Conservation (phyloP, 2,113 vertebrate species). For the Sclerurus mexicanus region DNA sequence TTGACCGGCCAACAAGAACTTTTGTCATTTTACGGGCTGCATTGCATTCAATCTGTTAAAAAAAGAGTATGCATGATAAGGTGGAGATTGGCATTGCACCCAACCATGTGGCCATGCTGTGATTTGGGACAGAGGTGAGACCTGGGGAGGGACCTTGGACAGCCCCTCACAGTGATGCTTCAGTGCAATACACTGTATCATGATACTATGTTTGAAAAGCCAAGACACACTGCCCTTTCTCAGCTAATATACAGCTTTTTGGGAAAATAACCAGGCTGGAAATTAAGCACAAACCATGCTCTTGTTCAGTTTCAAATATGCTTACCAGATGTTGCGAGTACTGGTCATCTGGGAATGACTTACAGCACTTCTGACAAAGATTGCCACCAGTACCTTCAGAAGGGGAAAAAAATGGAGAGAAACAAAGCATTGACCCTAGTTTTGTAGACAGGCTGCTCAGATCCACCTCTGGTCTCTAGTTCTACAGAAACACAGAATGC, state of each 20-base stretch:
- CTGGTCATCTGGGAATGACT: not conserved
- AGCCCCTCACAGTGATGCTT: not conserved
- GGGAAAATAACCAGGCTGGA: not conserved
- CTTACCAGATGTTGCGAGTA: constrained; percentile 36
- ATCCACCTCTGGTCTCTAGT: not conserved
- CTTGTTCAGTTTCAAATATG: not conserved
- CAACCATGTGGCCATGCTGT: not conserved
- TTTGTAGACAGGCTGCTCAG: not conserved
- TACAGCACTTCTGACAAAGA: not conserved
- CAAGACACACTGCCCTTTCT: not conserved
- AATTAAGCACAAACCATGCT: not conserved
- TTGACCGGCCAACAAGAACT: not conserved
- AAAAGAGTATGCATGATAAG: not conserved
- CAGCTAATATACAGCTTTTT: not conserved
- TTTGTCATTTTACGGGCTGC: not conserved
- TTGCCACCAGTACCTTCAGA: not conserved
- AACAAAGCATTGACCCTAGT: not conserved
- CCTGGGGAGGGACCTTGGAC: not conserved
- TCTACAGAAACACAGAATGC: not conserved
- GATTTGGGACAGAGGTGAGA: not conserved
- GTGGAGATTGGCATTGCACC: not conserved
- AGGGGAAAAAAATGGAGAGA: not conserved
- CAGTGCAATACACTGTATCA: not conserved
- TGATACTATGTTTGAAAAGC: not conserved
- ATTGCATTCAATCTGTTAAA: not conserved